Percentiles rank a stretch among this genome's conserved stretches.
Conservation (phyloP, 2,888 invertebrate genomes). For the Buathra laborator region DNA sequence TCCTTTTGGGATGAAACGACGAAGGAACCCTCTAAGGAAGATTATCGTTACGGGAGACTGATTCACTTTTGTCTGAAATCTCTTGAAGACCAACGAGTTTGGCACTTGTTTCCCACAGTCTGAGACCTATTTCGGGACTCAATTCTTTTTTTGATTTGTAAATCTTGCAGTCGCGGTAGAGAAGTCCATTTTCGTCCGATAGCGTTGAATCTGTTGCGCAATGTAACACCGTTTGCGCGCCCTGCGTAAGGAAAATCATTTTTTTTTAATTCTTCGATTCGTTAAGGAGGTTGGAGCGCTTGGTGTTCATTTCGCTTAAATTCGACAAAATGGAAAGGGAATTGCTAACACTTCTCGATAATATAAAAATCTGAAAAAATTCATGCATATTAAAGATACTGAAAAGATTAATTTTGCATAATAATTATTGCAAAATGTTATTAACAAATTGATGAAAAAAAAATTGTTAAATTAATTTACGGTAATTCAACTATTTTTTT, state of each 20-base stretch:
- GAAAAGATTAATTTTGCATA: no score
- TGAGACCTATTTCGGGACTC: slow-evolving; percentile 88
- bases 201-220: slow-evolving; percentile 90
- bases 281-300: no score
- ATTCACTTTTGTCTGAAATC: slow-evolving; percentile 15
- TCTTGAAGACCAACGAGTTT: slow-evolving; percentile 84
- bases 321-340: no score
- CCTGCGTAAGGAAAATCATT: slow-evolving; percentile 86
- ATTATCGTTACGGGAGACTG: neutral
- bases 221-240: slow-evolving; percentile 92
- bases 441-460: no score
- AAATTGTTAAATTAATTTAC: no score
- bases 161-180: slow-evolving; percentile 91
- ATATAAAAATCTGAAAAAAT: no score
- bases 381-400: no score
- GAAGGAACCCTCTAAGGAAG: slow-evolving; percentile 13
- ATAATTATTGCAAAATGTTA: no score
- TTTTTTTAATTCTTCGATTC: neutral
- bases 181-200: slow-evolving; percentile 89
- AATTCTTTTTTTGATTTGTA: slow-evolving; percentile 88
- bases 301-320: no score
- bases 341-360: no score
- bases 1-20: neutral
- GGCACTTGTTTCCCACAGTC: slow-evolving; percentile 91
- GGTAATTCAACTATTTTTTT: no score